Evolutionary conservation across 2,888 invertebrate genomes (phyloP), one percentile per base, ranked within the genome.

Genomic region (Hartigia nigra): DNA sequence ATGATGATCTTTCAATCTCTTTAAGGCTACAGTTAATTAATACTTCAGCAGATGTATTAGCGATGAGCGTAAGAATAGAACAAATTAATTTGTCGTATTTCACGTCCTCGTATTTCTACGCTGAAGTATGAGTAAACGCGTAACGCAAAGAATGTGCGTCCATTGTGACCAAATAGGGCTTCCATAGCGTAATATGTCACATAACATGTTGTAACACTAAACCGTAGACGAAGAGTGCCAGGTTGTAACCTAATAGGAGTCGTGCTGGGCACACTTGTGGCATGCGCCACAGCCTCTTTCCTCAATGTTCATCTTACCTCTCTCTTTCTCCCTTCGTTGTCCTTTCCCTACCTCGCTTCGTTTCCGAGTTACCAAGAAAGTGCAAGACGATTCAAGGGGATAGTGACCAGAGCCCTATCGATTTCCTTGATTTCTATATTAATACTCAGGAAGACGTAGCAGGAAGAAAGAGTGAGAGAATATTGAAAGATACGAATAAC

Each of bases 231-330:
- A 76, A 81, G 78, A 82, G 80, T 77, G 55, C 78, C 81, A 84
- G 81, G 79, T 81, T 79, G 90, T 89, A 91, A 91, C 85, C 86
- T 86, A 89, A 91, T 90, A 89, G 88, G 84, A 84, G 85, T 82
- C 84, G 84, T 82, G 86, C 81, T 82, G 86, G 88, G 87, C 89
- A 89, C 90, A 90, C 90, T 91, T 89, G 89, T 88, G 90, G 91
- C 90, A 90, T 90, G 90, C 88, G 90, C 88, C 88, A 84, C 82
- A 75, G 75, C 37, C 36, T 75, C 75, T 36, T 36, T 36, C 31
- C 72, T 12, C 14, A 23, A 72, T 81, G 79, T 82, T 81, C 79
- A 76, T 69, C 76, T 74, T 79, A 79, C 77, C 77, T 80, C 76
- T 74, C 78, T 70, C 76, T 80, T 76, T 77, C 77, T 5, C 74